Percentiles rank a stretch among this genome's conserved stretches.
phyloP scores from a whole-genome alignment of 2,113 vertebrate species.

The Pogonocichla stellata region DNA sequence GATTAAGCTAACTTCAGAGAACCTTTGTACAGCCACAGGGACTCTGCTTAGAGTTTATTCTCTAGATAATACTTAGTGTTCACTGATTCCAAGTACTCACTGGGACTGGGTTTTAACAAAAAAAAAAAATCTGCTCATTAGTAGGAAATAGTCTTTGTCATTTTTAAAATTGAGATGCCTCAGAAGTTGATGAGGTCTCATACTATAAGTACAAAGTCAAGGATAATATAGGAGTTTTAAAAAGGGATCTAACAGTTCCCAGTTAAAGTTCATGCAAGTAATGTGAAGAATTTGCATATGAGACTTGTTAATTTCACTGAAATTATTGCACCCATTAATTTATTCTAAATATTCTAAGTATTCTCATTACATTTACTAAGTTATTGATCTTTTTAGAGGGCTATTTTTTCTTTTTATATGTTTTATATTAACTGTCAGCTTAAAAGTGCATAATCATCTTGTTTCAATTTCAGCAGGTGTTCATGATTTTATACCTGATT shows the following conservation, averaged over 20 bases:
- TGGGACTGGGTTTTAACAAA: neutral
- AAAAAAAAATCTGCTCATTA: neutral
- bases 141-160: neutral
- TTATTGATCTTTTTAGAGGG: neutral
- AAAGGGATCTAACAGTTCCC: neutral
- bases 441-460: neutral
- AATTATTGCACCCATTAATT: neutral
- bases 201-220: neutral
- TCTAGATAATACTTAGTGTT: neutral
- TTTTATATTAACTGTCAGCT: neutral
- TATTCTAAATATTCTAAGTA: neutral
- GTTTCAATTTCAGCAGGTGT: constrained; percentile 77
- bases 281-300: neutral
- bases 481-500: constrained; percentile 88
- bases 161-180: neutral
- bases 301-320: neutral
- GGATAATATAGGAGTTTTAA: neutral
- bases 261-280: neutral
- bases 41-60: neutral
- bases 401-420: neutral
- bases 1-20: neutral
- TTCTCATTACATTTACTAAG: neutral
- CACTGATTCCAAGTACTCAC: neutral
- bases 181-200: neutral
- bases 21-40: neutral